A percentile compares a stretch with the other conserved stretches of the same genome.
phyloP scores from a whole-genome alignment of 1,140 invertebrate genomes.

The Aphelenchoides fujianensis region DNA sequence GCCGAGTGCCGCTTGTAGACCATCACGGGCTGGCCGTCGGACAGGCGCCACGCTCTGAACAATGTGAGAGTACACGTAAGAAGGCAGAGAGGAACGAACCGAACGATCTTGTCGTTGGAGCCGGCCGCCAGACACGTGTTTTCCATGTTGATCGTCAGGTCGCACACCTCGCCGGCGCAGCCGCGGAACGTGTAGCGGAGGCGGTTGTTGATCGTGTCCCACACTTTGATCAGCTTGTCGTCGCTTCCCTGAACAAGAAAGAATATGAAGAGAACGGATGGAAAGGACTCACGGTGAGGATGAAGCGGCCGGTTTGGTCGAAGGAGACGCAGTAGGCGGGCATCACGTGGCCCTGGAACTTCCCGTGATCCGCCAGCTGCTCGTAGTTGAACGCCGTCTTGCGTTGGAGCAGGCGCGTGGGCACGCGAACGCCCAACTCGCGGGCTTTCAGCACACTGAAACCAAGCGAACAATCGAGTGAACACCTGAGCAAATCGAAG shows the following conservation, averaged over 20 bases:
- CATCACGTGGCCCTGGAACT: conserved; percentile 82
- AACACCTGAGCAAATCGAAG: conserved; percentile 69
- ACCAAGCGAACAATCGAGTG: too few species aligned
- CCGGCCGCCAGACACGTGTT: conserved; percentile 83
- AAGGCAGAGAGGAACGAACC: too few species aligned
- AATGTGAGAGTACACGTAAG: too few species aligned
- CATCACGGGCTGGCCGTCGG: conserved; percentile 68
- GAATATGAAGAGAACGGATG: conserved; percentile 15
- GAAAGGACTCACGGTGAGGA: conserved; percentile 75
- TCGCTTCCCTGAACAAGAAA: conserved; percentile 78
- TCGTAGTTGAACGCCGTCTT: conserved; percentile 72
- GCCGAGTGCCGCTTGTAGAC: conserved; percentile 77
- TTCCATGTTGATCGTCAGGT: conserved; percentile 86
- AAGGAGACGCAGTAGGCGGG: conserved; percentile 93
- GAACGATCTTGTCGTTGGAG: conserved; percentile 76
- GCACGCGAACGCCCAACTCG: conserved; percentile 69
- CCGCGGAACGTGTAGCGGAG: conserved; percentile 85
- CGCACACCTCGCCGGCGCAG: conserved; percentile 88
- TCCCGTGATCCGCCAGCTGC: conserved; percentile 73
- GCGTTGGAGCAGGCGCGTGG: conserved; percentile 70
- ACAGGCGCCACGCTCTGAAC: conserved; percentile 90
- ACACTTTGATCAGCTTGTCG: conserved; percentile 91
- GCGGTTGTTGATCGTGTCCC: conserved; percentile 83
- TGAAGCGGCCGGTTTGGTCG: conserved; percentile 84
- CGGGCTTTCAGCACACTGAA: conserved; percentile 68